Percentiles rank a stretch among this genome's conserved stretches.
Evolutionary conservation across 2,113 vertebrate species (phyloP).

Genomic region (Brachyistius frenatus): DNA sequence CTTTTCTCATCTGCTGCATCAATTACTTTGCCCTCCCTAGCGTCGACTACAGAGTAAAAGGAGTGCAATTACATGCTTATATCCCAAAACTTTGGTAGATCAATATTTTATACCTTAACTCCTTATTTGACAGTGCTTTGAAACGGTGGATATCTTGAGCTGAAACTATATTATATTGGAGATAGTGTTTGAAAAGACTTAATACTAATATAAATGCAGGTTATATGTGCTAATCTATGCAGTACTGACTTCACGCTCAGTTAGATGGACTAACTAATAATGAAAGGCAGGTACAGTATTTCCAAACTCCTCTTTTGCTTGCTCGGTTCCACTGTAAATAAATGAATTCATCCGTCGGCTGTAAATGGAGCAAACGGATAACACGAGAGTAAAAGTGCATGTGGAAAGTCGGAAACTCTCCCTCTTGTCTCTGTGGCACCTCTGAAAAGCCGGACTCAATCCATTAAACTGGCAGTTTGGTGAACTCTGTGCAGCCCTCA

Average conservation of each 20-base stretch:
- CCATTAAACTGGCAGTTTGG: constrained; percentile 70
- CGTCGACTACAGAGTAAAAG: neutral
- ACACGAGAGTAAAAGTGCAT: constrained; percentile 19
- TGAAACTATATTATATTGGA: constrained; percentile 8
- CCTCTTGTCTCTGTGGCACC: constrained; percentile 42
- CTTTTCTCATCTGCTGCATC: constrained; percentile 10
- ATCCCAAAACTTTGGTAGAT: neutral
- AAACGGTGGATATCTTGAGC: neutral
- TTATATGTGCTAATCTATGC: constrained; percentile 25
- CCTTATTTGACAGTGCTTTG: neutral
- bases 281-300: constrained; percentile 9
- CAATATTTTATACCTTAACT: neutral
- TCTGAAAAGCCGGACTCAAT: constrained; percentile 63
- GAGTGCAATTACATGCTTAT: constrained; percentile 24
- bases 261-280: constrained; percentile 15
- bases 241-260: constrained; percentile 5
- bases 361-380: constrained; percentile 22
- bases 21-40: neutral
- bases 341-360: constrained; percentile 24
- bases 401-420: too few relatives aligned
- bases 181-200: constrained; percentile 10
- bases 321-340: constrained; percentile 33
- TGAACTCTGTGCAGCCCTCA: constrained; percentile 61
- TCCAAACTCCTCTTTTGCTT: constrained; percentile 20
- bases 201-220: constrained; percentile 9